Percentiles rank a stretch among this genome's conserved stretches.
These are phyloP conservation scores for Serilophus lunatus DNA, from an alignment of 2,113 vertebrate species.

Conservation along the genomic window DNA sequence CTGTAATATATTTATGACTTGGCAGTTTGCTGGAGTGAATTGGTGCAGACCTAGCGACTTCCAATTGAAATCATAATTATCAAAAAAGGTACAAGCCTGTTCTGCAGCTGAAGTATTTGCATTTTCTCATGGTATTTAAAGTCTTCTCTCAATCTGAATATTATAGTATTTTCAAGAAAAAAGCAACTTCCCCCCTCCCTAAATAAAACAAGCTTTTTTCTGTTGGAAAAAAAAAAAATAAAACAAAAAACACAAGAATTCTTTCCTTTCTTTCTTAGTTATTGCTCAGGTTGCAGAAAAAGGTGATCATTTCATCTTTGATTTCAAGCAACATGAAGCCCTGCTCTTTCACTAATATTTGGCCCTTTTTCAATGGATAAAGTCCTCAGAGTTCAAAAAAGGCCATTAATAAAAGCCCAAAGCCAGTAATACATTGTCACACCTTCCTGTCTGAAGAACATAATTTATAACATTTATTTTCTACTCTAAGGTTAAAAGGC, in stretches of 20 bases:
- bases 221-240: neutral
- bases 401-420: conserved; percentile 65
- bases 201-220: neutral
- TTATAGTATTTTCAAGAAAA: neutral
- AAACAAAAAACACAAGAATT: too few relatives aligned
- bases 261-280: neutral
- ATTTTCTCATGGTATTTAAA: neutral
- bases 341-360: conserved; percentile 27
- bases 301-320: neutral
- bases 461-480: conserved; percentile 72
- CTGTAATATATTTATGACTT: conserved; percentile 8
- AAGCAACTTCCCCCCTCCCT: neutral
- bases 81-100: neutral
- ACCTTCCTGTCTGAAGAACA: conserved; percentile 58
- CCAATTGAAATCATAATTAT: neutral
- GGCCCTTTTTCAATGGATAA: conserved; percentile 60
- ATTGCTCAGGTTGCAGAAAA: neutral
- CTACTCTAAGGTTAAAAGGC: conserved; percentile 63
- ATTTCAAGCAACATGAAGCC: neutral
- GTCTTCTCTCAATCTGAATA: neutral
- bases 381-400: conserved; percentile 66
- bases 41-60: neutral
- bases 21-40: neutral
- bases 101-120: neutral
- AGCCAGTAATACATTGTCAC: conserved; percentile 58